Evolutionary conservation across 2,113 vertebrate genomes (phyloP), one percentile per base, ranked within the genome.

Genomic region (Arizona elegans): DNA sequence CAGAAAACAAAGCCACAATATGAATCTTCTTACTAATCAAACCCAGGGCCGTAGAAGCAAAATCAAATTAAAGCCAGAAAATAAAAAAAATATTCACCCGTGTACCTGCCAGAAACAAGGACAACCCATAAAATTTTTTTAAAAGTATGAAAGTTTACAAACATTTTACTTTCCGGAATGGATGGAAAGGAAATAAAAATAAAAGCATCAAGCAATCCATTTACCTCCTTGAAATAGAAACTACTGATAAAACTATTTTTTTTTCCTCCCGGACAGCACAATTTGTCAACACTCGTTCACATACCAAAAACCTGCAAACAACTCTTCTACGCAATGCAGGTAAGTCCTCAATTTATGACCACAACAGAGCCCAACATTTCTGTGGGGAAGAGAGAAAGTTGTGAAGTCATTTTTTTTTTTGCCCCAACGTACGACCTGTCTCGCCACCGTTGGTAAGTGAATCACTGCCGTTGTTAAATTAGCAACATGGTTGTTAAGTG

Each of bases 131-230:
- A 92, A 33, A 54, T 24, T 94, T 47, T 47, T 47, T 95, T 94
- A 92, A 92, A 88, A 91, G 5, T 24, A 38, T 65, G 6, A 91
- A 92, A 93, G 62, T 33, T 38, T 43, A 50, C 88, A 62, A 23
- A 50, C 85, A 8, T 4, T 24, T 24, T 85, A 91, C 86, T 95
- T 95, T 92, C n/a, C 9, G 8, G 94, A 96, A 95, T 94, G 95
- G 94, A 91, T 94, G 53, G 1, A 10, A 81, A 94, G 38, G 7
- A 88, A 17, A 94, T 91, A 88, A 91, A 94, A 91, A 94, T 96
- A 96, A 96, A 95, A 97, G 95, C 95, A 86, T 94, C 52, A 0
- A 10, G 58, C 87, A 33, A 96, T 95, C 1, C 91, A 96, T 96
- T 94, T 43, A 75, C 90, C 2, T 93, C 7, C 95, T 92, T 93